Base-by-base conservation (phyloP, 2,888 invertebrate genomes). In the Athalia cordata region DNA sequence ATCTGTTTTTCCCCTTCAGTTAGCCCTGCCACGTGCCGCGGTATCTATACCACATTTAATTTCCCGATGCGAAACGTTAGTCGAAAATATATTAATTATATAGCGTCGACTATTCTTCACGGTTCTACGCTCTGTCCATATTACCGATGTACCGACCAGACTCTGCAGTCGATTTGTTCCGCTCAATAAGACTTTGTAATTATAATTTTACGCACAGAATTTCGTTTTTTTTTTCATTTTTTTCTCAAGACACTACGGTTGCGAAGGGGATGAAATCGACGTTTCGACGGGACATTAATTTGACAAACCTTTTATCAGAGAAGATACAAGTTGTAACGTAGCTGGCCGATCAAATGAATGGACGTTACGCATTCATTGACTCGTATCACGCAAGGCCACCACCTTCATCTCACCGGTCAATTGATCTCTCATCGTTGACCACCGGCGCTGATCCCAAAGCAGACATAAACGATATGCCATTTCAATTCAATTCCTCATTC, bases 161-260 rank as follows among this genome's bases (percentile, higher is more conserved):
- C 52, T 29, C 68, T 52, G 5, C 13, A 72, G 57, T 59, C 72
- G 57, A 59, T 72, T 72, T n/a, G 57, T 72, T 59, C 47, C 72
- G 72, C 52, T 72, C 72, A 57, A 72, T 72, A 43, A 59, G 13
- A 13, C 57, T 72, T 72, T 72, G 72, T 72, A 57, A 59, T 72
- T 72, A 59, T 9, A 72, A 72, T 72, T 49, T 47, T 0, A 45
- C 7, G n/a, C 9, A 43, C 67, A 9, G 52, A 68, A 68, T 15
- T 52, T 11, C 11, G 55, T 68, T 13, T 57, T 29, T 29, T 2
- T 29, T 29, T 29, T 29, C 29, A 1, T 29, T 29, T 29, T 29
- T 29, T 29, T 29, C 2, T 29, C 29, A 2, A 29, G 29, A 29
- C n/a, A n/a, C n/a, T n/a, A n/a, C n/a, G n/a, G n/a, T n/a, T n/a